These are phyloP conservation scores for Pentamera pediparva DNA, from an alignment of 53 echinoderm and acorn worm species.

Conservation along the genomic window DNA sequence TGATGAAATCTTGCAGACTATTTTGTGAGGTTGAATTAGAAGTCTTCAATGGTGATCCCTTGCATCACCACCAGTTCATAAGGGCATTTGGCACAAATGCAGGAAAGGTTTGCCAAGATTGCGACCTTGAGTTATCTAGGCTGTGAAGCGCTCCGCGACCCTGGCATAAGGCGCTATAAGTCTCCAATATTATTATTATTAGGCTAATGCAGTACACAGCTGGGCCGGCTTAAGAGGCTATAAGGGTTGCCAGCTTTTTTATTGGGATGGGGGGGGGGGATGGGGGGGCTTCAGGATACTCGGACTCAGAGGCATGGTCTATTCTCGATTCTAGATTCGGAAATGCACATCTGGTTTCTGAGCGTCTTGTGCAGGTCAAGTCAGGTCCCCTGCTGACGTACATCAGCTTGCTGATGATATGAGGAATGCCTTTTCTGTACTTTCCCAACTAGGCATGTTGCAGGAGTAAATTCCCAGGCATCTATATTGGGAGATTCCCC, in stretches of 20 bases:
- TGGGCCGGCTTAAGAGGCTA: no score
- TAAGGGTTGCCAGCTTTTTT: no score
- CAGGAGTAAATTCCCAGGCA: constrained; percentile 37
- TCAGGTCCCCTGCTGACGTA: constrained; percentile 13
- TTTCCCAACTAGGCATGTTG: constrained; percentile 1
- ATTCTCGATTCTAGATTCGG: constrained; percentile 34
- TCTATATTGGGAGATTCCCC: constrained; percentile 32
- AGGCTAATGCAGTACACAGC: no score
- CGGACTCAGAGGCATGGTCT: constrained; percentile 15
- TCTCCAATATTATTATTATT: no score
- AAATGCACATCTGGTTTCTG: constrained; percentile 33
- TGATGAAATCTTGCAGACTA: no score
- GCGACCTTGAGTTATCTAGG: no score
- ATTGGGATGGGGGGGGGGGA: no score
- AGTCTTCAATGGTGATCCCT: constrained; percentile 36
- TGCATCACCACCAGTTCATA: constrained; percentile 42
- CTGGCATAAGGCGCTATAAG: no score
- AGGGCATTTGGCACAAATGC: no score
- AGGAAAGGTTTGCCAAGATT: no score
- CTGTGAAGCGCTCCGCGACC: no score
- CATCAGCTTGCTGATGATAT: constrained; percentile 47
- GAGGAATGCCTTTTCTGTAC: constrained; percentile 24
- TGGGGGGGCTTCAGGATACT: no score
- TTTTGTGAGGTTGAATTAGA: constrained; percentile 39
- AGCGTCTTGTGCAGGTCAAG: constrained; percentile 14